These are phyloP conservation scores for Coccyzus lansbergi DNA, from an alignment of 2,797 vertebrate genomes.

Conservation along the genomic window DNA sequence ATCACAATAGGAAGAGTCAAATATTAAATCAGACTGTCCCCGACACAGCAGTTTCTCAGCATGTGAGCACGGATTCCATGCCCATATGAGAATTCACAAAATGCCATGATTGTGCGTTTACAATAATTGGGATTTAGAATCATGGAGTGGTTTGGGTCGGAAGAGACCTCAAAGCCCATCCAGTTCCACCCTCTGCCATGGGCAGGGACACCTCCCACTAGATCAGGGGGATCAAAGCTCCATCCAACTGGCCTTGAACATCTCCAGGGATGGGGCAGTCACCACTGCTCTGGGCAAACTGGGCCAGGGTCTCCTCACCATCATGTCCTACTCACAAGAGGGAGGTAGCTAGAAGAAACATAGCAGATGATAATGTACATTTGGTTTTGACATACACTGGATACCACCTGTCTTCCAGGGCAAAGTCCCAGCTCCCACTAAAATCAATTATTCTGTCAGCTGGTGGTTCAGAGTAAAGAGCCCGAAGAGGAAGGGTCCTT, in stretches of 20 bases:
- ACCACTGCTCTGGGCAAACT: too few relatives aligned
- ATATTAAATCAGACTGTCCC: not conserved
- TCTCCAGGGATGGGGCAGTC: too few relatives aligned
- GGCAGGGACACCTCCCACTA: too few relatives aligned
- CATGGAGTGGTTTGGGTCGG: too few relatives aligned
- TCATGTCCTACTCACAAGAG: not conserved
- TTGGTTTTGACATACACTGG: not conserved
- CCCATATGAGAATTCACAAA: not conserved
- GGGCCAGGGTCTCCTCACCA: too few relatives aligned
- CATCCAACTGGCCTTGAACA: too few relatives aligned
- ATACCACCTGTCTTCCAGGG: not conserved
- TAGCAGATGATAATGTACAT: not conserved
- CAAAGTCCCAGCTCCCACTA: not conserved
- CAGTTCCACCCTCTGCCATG: too few relatives aligned
- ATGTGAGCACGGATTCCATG: not conserved
- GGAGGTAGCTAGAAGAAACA: not conserved
- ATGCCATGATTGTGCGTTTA: not conserved
- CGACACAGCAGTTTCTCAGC: not conserved
- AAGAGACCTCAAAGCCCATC: too few relatives aligned
- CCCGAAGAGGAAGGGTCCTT: not conserved
- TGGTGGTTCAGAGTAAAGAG: not conserved
- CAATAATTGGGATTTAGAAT: not conserved
- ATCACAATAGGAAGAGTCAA: not conserved
- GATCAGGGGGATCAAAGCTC: too few relatives aligned
- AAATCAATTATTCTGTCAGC: conserved; percentile 2